phyloP scores from a whole-genome alignment of 2,888 invertebrate species.

The Brenthis ino region DNA sequence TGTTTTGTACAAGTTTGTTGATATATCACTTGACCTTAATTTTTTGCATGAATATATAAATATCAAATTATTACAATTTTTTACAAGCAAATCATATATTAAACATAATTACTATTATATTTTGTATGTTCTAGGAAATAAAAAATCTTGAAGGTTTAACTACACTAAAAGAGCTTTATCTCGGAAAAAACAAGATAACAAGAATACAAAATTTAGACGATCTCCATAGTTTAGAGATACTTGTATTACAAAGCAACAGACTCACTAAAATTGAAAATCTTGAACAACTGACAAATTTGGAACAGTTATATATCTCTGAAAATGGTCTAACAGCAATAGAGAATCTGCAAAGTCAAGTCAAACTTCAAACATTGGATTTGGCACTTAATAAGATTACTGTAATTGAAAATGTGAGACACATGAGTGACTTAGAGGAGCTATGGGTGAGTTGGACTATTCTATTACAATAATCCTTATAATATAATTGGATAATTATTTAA shows the following conservation, averaged over 20 bases:
- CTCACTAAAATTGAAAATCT: conserved; percentile 93
- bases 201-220: conserved; percentile 91
- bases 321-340: conserved; percentile 93
- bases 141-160: conserved; percentile 91
- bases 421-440: conserved; percentile 93
- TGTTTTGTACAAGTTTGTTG: no score
- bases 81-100: neutral
- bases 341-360: conserved; percentile 86
- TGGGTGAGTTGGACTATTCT: conserved; percentile 87
- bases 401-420: conserved; percentile 90
- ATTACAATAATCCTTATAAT: no score
- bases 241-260: conserved; percentile 96
- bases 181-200: conserved; percentile 97
- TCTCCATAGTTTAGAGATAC: conserved; percentile 87
- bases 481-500: no score
- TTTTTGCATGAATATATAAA: no score
- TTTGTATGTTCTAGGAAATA: conserved; percentile 84
- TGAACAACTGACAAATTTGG: conserved; percentile 86
- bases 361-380: conserved; percentile 93
- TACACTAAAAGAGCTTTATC: conserved; percentile 89
- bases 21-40: no score
- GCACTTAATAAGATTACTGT: conserved; percentile 92
- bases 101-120: neutral
- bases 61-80: no score
- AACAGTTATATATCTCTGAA: conserved; percentile 95